Evolutionary conservation across 2,888 invertebrate species (phyloP).

Genomic region (Acleris holmiana): DNA sequence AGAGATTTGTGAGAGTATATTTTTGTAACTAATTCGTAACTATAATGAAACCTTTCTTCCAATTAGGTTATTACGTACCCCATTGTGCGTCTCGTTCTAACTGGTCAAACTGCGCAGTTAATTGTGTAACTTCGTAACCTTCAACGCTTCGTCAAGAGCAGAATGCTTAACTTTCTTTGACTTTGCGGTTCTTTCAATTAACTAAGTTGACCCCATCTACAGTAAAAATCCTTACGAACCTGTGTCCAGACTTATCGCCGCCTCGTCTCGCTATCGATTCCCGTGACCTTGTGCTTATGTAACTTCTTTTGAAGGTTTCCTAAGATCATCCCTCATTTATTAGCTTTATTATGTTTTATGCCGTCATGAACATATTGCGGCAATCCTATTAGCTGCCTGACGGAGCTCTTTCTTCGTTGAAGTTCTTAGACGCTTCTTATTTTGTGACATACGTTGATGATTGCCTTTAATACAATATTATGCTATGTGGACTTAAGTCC

Average conservation of each 20-base stretch:
- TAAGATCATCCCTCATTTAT: slow-evolving; percentile 42
- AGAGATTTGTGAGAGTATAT: no score
- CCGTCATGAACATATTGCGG: background rate
- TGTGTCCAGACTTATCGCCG: slow-evolving; percentile 62
- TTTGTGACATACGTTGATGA: no score
- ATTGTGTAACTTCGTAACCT: background rate
- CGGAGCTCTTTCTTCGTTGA: slow-evolving; percentile 2
- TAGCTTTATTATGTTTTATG: slow-evolving; percentile 36
- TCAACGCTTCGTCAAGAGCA: background rate
- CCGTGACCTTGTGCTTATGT: slow-evolving; percentile 66
- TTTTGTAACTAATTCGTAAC: no score
- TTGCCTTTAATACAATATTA: no score
- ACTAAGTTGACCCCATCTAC: background rate
- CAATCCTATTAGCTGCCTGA: slow-evolving; percentile 1
- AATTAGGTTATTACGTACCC: no score
- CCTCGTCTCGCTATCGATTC: slow-evolving; percentile 66
- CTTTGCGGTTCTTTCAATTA: slow-evolving; percentile 7
- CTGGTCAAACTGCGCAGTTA: no score
- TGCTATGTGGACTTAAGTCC: no score
- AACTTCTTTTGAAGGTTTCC: slow-evolving; percentile 51
- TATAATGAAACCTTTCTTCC: no score
- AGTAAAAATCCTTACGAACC: slow-evolving; percentile 27
- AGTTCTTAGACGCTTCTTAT: background rate
- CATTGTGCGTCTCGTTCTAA: no score
- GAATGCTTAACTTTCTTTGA: background rate